A percentile compares a stretch with the other conserved stretches of the same genome.
Evolutionary conservation across 2,888 invertebrate species (phyloP).

Genomic region (Sussaba pulchella): DNA sequence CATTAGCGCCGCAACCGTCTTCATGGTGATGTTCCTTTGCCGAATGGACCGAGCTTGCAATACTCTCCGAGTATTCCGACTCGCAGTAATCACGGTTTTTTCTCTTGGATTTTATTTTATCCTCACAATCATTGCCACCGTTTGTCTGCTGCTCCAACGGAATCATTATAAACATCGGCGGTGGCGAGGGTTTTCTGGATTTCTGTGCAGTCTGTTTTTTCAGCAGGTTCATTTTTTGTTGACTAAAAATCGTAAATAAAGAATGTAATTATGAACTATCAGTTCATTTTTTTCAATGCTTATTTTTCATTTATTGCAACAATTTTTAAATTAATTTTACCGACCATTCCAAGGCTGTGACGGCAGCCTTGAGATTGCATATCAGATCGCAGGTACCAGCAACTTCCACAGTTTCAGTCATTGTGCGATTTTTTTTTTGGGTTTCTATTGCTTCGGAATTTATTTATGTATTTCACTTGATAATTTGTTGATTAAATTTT

Average conservation of each 20-base stretch:
- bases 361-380: slow-evolving; percentile 60
- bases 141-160: slow-evolving; percentile 65
- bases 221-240: slow-evolving; percentile 61
- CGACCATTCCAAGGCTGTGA: slow-evolving; percentile 61
- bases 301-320: background rate
- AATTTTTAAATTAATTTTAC: slow-evolving; percentile 18
- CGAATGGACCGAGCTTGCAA: background rate
- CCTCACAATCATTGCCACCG: background rate
- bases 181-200: slow-evolving; percentile 28
- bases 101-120: slow-evolving; percentile 2
- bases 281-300: slow-evolving; percentile 2
- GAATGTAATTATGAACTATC: background rate
- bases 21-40: slow-evolving; percentile 14
- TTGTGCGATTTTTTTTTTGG: slow-evolving; percentile 18
- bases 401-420: slow-evolving; percentile 45
- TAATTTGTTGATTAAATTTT: slow-evolving; percentile 16
- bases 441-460: slow-evolving; percentile 36
- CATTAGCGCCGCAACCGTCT: slow-evolving; percentile 28
- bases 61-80: slow-evolving; percentile 10
- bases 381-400: slow-evolving; percentile 47
- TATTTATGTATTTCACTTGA: slow-evolving; percentile 15
- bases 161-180: slow-evolving; percentile 72
- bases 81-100: slow-evolving; percentile 11
- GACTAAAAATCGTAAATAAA: slow-evolving; percentile 51
- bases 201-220: slow-evolving; percentile 43